These are phyloP conservation scores for Taenaris catops DNA, from an alignment of 2,888 invertebrate genomes.

Conservation along the genomic window DNA sequence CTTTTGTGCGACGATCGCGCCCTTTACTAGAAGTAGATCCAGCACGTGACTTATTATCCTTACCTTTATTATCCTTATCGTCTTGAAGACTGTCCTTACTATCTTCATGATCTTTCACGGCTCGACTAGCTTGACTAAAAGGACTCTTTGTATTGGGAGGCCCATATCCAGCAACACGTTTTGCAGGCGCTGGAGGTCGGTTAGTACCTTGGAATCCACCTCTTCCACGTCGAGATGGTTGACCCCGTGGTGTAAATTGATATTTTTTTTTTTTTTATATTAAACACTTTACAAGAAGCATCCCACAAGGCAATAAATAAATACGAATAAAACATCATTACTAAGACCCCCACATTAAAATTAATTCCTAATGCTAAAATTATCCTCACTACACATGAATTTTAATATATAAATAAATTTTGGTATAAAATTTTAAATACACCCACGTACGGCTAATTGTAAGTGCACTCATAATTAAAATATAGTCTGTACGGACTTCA, in stretches of 20 bases:
- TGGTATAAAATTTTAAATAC: too few species aligned
- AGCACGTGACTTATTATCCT: conserved; percentile 83
- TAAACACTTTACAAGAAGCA: too few species aligned
- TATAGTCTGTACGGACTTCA: too few species aligned
- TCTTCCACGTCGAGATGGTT: conserved; percentile 92
- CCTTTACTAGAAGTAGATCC: conserved; percentile 82
- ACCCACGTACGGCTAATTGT: too few species aligned
- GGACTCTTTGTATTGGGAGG: conserved; percentile 90
- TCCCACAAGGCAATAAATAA: too few species aligned
- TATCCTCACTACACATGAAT: too few species aligned
- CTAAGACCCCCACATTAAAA: too few species aligned
- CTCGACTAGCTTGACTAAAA: conserved; percentile 78
- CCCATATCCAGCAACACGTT: conserved; percentile 87
- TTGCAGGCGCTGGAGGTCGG: conserved; percentile 72
- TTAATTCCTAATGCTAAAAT: too few species aligned
- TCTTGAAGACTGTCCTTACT: conserved; percentile 59
- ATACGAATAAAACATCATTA: too few species aligned
- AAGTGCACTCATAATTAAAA: too few species aligned
- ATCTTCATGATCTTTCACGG: conserved; percentile 60
- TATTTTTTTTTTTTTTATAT: too few species aligned
- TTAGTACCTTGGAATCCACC: conserved; percentile 76
- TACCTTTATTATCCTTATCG: conserved; percentile 80
- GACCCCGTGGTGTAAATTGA: conserved; percentile 93
- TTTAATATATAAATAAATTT: too few species aligned
- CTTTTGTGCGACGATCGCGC: conserved; percentile 62